Base-by-base conservation (phyloP, 2,888 invertebrate species). In the Oscheius sp. region DNA sequence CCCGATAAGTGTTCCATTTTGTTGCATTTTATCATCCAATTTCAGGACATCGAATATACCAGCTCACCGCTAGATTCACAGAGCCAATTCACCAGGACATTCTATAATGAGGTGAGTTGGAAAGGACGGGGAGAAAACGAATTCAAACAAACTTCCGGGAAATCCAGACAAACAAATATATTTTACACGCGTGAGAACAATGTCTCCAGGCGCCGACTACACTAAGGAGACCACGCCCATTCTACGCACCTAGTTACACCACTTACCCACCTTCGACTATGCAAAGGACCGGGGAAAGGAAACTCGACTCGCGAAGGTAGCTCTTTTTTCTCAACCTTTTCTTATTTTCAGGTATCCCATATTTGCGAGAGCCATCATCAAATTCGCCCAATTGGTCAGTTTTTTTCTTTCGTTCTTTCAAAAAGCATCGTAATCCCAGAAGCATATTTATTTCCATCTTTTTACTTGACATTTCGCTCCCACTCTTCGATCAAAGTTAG, bases 251-350 rank as follows among this genome's bases (percentile, higher is more conserved):
- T 27, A 81, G 81, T 55, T 83, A 83, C 70, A 79, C 82, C 20
- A 82, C 82, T 15, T 83, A 81, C 64, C 83, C 83, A 8, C 83
- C 83, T 6, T 75, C 79, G 20, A 80, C 80, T 8, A 83, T 83
- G 83, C 76, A 77, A 58, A 70, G 61, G n/a, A 45, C 29, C 2
- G 61, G 61, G 4, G 46, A 46, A 20, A 61, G 46, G 50, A 64
- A 64, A 25, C 46, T 64, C 12, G 52, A 64, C 37, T 29, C 64
- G 6, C 29, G 50, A 17, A 64, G 64, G 57, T 57, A 57, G 8
- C n/a, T 34, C n/a, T 3, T 3, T n/a, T n/a, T 10, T 33, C 12
- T 17, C 5, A 3, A 50, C 10, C 27, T 52, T 52, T 4, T 23
- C 25, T 42, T 34, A 12, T 27, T 33, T 57, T 17, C 17, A 57